Percentiles rank a stretch among this genome's conserved stretches.
Evolutionary conservation across 2,797 vertebrate species (phyloP).

Genomic region (Sarcophilus harrisii): DNA sequence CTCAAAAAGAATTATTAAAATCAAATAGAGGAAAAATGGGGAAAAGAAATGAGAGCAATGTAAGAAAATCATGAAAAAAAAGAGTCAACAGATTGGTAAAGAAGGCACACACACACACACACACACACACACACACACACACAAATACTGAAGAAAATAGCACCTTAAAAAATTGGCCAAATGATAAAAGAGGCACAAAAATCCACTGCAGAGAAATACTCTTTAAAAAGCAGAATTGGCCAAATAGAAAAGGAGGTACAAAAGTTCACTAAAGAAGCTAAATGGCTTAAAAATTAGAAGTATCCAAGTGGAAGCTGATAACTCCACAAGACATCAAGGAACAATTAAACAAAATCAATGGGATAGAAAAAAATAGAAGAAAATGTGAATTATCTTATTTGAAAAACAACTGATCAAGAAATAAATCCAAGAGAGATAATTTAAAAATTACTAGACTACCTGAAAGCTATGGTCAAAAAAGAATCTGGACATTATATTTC

Average conservation of each 20-base stretch:
- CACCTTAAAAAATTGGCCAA: no score
- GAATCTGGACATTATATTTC: neutral
- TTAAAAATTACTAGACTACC: no score
- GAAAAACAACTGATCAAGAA: no score
- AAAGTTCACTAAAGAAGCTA: neutral
- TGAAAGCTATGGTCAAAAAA: neutral
- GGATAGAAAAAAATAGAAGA: neutral
- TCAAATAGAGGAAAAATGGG: no score
- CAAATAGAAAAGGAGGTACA: neutral
- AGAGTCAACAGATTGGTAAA: neutral
- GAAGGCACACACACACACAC: neutral
- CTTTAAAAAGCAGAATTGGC: neutral
- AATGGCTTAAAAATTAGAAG: neutral
- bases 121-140: no score
- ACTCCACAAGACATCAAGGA: neutral
- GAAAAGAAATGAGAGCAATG: no score
- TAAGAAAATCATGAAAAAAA: neutral
- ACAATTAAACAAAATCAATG: neutral
- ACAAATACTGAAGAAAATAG: neutral
- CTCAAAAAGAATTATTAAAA: no score
- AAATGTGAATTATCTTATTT: neutral
- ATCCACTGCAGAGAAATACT: no score
- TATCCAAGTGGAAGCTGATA: no score
- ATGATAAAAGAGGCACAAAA: no score
- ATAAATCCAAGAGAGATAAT: no score